Base-by-base conservation (phyloP, 2,888 invertebrate species). In the Caenorhabditis sp. region DNA sequence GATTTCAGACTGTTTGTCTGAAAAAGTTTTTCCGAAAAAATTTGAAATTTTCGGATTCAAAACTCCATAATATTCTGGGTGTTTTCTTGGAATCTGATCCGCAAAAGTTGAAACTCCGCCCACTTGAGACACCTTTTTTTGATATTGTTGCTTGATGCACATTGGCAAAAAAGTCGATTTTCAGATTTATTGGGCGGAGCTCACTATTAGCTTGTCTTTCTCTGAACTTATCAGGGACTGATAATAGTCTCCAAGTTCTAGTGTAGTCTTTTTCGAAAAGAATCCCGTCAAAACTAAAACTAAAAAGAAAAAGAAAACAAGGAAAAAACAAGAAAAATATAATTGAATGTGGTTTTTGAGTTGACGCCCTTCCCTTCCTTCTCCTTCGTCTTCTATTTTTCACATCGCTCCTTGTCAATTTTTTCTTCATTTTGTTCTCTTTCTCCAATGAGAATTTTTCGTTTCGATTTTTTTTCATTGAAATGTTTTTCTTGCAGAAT, bases 291-390 rank as follows among this genome's bases (percentile, higher is more conserved):
- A 38, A 10, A 19, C 19, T 19, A 19, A 47, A 47, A 19, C 19
- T 8, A 19, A n/a, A 38, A 14, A 35, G 38, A 54, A 54, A 35
- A 5, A 22, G 16, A 54, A 35, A 5, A 22, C 7, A 38, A 38
- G 14, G 24, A 14, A 51, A 24, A 51, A 51, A 12, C 49, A 61
- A 35, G 19, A 49, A 24, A 2, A 28, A 31, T 54, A 54, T 68
- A 68, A 51, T 68, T 68, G 68, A 68, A 68, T 54, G 68, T 38
- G 68, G 54, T 51, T 44, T 58, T 59, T 47, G 38, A 51, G 54
- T 68, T 68, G 68, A 68, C 68, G 51, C 68, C 68, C 38, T 22
- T 47, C 51, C 19, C 51, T 24, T 54, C 38, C 38, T 68, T 68
- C 54, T 68, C 38, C 54, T 68, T 54, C 51, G 22, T 19, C 49